These are phyloP conservation scores for Boulengeromyrus knoepffleri DNA, from an alignment of 2,113 vertebrate genomes.

Conservation along the genomic window DNA sequence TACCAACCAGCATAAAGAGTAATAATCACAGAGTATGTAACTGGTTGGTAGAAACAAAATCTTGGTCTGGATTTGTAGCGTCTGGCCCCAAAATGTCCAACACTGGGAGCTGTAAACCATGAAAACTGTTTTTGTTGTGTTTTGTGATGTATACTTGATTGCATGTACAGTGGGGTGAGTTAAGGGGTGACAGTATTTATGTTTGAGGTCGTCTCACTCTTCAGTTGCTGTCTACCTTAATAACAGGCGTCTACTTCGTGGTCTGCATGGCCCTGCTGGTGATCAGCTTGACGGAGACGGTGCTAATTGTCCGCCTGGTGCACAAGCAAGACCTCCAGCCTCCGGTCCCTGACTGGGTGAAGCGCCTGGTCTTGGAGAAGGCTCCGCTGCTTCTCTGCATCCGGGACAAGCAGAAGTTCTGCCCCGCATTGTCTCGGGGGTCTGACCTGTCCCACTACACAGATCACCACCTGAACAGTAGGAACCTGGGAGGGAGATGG, in stretches of 20 bases:
- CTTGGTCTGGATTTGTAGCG: too few species aligned
- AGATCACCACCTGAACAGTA: conserved; percentile 58
- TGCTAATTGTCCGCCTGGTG: conserved; percentile 85
- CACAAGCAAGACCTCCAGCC: conserved; percentile 91
- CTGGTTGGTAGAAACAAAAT: too few species aligned
- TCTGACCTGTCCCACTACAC: conserved; percentile 54
- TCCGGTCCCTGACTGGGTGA: conserved; percentile 79
- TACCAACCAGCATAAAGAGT: too few species aligned
- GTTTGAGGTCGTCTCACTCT: not conserved
- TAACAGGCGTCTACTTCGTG: conserved; percentile 84
- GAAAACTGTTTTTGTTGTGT: not conserved
- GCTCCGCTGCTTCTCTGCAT: conserved; percentile 74
- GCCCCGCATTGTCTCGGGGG: conserved; percentile 44
- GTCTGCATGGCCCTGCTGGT: conserved; percentile 97
- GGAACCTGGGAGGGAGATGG: not conserved
- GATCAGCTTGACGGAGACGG: conserved; percentile 87
- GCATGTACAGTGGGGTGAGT: not conserved
- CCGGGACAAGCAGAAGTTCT: conserved; percentile 57
- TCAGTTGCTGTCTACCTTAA: not conserved
- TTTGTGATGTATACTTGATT: not conserved
- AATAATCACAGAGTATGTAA: too few species aligned
- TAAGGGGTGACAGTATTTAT: not conserved
- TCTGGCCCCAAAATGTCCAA: too few species aligned
- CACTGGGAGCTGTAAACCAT: not conserved
- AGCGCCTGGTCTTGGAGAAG: conserved; percentile 70